Evolutionary conservation across 2,113 vertebrate species (phyloP), one percentile per base, ranked within the genome.

Genomic region (Origma solitaria): DNA sequence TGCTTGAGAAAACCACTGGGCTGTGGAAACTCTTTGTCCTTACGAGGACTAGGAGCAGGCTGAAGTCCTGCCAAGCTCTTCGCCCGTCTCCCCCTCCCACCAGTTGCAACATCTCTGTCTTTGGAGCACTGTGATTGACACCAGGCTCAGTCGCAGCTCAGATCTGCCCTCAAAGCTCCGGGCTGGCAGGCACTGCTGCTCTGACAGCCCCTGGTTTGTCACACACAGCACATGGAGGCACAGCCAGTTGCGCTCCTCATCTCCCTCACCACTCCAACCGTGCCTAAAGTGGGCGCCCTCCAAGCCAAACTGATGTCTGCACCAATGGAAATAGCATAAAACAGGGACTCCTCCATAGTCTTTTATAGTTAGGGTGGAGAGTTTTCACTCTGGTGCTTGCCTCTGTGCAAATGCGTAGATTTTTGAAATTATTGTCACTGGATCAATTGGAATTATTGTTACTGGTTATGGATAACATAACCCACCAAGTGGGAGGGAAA

Each of bases 21-120:
- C 33, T 95, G 47, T 86, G 76, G 77, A 92, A 94, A 95, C 18
- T 80, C 77, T 90, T 91, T 90, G 62, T 92, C 90, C 61, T 87
- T 66, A 90, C 60, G 33, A 83, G 50, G 28, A 45, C 64, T 61
- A 19, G 64, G 58, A 66, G 44, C 51, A 40, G 53, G 44, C 45
- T 93, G 86, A 86, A 91, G 25, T 7, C 53, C 73, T 79, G 84
- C 90, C 88, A 92, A 96, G 51, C 4, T 42, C 50, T 77, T 77
- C 0, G 0, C 33, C 16, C 13, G 1, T 57, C 71, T 91, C 60
- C 60, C 22, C 10, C 56, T 90, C 53, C 54, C 24, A 40, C 31
- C 1, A 3, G 20, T 88, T 96, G 82, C 76, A 92, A 95, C 76
- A 95, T 92, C 72, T 61, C 68, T 50, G 68, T 31, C 49, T 92